These are phyloP conservation scores for Centropyge bicolor DNA, from an alignment of 2,797 vertebrate species.

Conservation along the genomic window DNA sequence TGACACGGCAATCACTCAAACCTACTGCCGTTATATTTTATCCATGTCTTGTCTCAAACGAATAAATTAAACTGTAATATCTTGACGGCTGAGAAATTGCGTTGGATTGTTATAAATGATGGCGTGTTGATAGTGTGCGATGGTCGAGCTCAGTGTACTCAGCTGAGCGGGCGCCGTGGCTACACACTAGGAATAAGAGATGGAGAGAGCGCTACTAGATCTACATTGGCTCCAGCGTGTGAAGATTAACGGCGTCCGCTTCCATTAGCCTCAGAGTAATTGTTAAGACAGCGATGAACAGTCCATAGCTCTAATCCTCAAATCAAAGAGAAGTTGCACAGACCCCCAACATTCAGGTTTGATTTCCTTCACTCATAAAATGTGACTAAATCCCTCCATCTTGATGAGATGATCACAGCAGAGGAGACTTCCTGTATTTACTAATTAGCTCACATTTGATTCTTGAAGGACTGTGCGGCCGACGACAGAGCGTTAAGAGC, in stretches of 20 bases:
- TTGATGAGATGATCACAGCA: conserved; percentile 43
- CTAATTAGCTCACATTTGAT: conserved; percentile 40
- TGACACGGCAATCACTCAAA: conserved; percentile 61
- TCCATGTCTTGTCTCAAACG: conserved; percentile 34
- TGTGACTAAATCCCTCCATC: conserved; percentile 42
- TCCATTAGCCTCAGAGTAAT: conserved; percentile 79
- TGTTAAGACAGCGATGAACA: conserved; percentile 70
- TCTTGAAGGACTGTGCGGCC: conserved; percentile 26
- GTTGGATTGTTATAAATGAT: conserved; percentile 54
- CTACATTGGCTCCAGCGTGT: conserved; percentile 68
- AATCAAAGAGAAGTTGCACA: conserved; percentile 70
- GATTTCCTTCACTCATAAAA: conserved; percentile 60
- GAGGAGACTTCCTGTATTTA: conserved; percentile 27
- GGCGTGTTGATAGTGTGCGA: conserved; percentile 41
- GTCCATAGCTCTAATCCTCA: conserved; percentile 68
- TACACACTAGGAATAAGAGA: conserved; percentile 48
- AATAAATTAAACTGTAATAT: conserved; percentile 67
- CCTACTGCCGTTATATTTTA: conserved; percentile 46
- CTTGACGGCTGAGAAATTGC: conserved; percentile 58
- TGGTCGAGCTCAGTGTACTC: conserved; percentile 42
- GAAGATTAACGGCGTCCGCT: conserved; percentile 73
- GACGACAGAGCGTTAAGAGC: not conserved
- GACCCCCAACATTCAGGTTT: conserved; percentile 62
- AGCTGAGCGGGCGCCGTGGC: conserved; percentile 26
- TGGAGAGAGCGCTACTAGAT: conserved; percentile 40